Base-by-base conservation (phyloP, 1,140 invertebrate genomes). In the Heliconius himera region DNA sequence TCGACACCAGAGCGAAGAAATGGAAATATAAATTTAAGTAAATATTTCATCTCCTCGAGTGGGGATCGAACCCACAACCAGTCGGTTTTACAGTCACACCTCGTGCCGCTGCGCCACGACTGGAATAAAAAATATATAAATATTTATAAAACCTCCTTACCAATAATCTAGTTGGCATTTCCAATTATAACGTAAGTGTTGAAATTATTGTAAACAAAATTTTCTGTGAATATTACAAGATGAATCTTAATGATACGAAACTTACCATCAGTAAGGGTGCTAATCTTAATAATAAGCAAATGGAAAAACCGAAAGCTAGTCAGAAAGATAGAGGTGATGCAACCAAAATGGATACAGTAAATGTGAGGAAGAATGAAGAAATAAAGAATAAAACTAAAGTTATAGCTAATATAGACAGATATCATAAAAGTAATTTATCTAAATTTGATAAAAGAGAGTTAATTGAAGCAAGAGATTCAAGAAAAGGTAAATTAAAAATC, bases 291-390 rank as follows among this genome's bases (percentile, higher is more conserved):
- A 66, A 26, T n/a, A 66, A 26, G 22, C 60, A 16, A 26, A 29
- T 5, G 8, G 60, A 66, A 13, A 66, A 26, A 13, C 26, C 11
- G 8, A 66, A 29, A 29, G 22, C 8, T 4, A 26, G 22, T 66
- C 60, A 66, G 11, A 66, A 26, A 66, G 60, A 66, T 29, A 66
- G 60, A 66, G 60, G 60, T 11, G 60, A 66, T 66, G 60, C 26
- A 22, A 66, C 4, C 26, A 66, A 66, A 29, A 11, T 29, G 4
- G 26, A 66, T 29, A 66, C 26, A 66, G n/a, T n/a, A 29, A 66
- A 66, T 66, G 60, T 29, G 9, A 66, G 13, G 5, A 66, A 66
- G 26, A 66, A 66, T 66, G 60, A 66, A 29, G 60, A 66, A 66
- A 29, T 6, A 66, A 29, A 29, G 26, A 29, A 11, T 16, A 26